Base-by-base conservation (phyloP, 2,113 vertebrate species). In the Pteropus alecto region DNA sequence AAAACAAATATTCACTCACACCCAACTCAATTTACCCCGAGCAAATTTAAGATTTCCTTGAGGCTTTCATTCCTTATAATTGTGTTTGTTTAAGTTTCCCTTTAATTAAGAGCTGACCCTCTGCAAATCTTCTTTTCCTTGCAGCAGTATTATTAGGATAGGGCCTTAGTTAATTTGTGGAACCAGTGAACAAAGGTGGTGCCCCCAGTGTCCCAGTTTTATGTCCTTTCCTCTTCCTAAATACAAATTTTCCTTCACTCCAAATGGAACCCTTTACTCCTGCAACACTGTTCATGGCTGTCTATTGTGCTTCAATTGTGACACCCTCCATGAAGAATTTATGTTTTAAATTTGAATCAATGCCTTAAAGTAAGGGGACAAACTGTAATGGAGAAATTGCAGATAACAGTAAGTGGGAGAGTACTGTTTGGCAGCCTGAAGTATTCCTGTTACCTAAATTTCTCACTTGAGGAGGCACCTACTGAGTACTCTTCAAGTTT, bases 31-130 rank as follows among this genome's bases (percentile, higher is more conserved):
- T 96, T 93, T 93, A 85, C 90, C 79, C n/a, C 86, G 65, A 78
- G 89, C n/a, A 97, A 94, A 88, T 93, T 48, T 51, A 87, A 91
- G 26, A 77, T 48, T 54, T 96, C 51, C 38, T 54, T 56, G 19
- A 24, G 86, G 58, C 33, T 58, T 71, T 96, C 63, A 46, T 97
- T 94, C 54, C 94, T 97, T 38, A 95, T 89, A 95, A 97, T 79
- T 38, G 68, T 60, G 38, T 43, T 46, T 97, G 58, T 58, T 97
- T 63, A 93, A 30, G 1, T 74, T 91, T 89, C 89, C 74, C 68
- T 96, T 96, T 90, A 98, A 98, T 97, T 96, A 97, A 98, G 87
- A 88, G 33, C 60, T 94, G 85, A 86, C 81, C 81, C 67, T 97
- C 56, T 91, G 61, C 5, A 93, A 86, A 88, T 88, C 41, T 92